Conservation (phyloP, 2,888 invertebrate species). For the Osmoderma eremita region DNA sequence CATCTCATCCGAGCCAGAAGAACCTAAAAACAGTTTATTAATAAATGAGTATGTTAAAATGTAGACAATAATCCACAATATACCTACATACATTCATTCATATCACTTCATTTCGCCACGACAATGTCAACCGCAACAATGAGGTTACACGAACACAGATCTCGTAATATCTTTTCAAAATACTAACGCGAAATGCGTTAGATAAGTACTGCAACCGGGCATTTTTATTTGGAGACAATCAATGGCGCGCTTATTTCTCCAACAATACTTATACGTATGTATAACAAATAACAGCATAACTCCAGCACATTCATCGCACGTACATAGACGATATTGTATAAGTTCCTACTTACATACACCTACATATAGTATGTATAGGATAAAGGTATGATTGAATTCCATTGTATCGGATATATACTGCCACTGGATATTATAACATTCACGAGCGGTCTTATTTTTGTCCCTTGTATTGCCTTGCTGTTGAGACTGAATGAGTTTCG, state of each 20-base stretch:
- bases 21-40: no score
- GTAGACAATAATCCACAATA: no score
- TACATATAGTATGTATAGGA: background rate
- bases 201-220: background rate
- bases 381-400: constrained; percentile 18
- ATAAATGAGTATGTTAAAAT: no score
- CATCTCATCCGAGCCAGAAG: no score
- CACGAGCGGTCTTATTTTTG: constrained; percentile 3
- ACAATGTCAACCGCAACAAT: no score
- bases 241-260: constrained; percentile 8
- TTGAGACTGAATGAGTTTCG: background rate
- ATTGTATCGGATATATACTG: background rate
- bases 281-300: no score
- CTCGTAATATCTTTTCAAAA: constrained; percentile 1
- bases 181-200: background rate
- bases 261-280: constrained; percentile 3
- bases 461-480: background rate
- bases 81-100: no score
- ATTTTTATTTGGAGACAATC: constrained; percentile 3
- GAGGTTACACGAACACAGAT: no score
- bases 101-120: no score
- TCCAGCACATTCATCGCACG: constrained; percentile 9
- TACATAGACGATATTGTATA: constrained; percentile 13
- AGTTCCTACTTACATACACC: constrained; percentile 16
- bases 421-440: background rate